These are phyloP conservation scores for Calliopum simillimum DNA, from an alignment of 2,888 invertebrate genomes.

Conservation along the genomic window DNA sequence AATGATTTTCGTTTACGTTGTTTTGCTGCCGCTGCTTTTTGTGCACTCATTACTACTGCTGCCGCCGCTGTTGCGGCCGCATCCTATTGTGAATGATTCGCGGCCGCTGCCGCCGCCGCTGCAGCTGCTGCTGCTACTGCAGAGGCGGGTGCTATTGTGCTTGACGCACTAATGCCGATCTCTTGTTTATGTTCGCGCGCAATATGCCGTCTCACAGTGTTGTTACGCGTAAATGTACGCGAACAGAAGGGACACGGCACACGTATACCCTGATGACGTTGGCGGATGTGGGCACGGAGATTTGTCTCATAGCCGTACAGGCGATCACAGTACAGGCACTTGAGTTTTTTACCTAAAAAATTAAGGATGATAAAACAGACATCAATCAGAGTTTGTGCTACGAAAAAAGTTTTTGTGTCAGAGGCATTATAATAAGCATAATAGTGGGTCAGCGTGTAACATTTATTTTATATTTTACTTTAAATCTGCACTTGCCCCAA, in stretches of 20 bases:
- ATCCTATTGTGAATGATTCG: conserved; percentile 68
- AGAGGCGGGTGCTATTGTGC: conserved; percentile 57
- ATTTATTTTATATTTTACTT: too few species aligned
- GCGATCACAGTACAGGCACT: conserved; percentile 92
- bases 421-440: too few species aligned
- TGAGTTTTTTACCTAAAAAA: conserved; percentile 85
- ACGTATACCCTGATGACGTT: conserved; percentile 91
- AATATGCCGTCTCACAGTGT: conserved; percentile 90
- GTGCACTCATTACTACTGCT: conserved; percentile 65
- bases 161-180: conserved; percentile 59
- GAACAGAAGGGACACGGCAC: conserved; percentile 92
- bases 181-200: conserved; percentile 87
- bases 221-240: conserved; percentile 91
- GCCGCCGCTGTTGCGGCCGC: conserved; percentile 66
- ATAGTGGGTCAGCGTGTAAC: too few species aligned
- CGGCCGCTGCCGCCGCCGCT: conserved; percentile 60
- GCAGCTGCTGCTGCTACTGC: conserved; percentile 60
- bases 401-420: too few species aligned
- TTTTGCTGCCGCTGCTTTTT: conserved; percentile 62
- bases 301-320: conserved; percentile 94
- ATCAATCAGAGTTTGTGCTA: too few species aligned
- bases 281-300: conserved; percentile 89
- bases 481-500: too few species aligned
- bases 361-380: too few species aligned
- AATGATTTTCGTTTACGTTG: conserved; percentile 65